phyloP scores from a whole-genome alignment of 1,140 invertebrate species.

The Stegodyphus mimosarum region DNA sequence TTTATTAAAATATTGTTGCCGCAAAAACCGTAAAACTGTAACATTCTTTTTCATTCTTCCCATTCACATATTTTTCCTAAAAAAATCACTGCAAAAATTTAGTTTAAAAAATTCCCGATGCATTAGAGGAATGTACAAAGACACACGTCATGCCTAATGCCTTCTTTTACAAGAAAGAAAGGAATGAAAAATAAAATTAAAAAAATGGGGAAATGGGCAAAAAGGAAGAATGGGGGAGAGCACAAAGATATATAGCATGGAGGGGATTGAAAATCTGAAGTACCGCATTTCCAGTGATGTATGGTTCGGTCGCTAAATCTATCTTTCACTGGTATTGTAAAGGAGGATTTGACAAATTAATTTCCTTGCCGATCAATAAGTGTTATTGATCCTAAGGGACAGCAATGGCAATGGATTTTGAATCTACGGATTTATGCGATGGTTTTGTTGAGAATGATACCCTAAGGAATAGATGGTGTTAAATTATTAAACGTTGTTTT shows the following conservation, averaged over 20 bases:
- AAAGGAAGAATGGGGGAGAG: neutral
- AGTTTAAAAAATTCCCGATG: neutral
- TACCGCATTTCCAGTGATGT: constrained; percentile 30
- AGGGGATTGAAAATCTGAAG: constrained; percentile 39
- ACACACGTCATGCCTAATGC: constrained; percentile 21
- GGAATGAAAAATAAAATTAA: constrained; percentile 9
- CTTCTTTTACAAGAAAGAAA: neutral
- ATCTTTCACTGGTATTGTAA: constrained; percentile 44
- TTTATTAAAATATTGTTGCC: too few species aligned
- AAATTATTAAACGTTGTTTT: too few species aligned
- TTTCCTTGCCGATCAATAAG: constrained; percentile 36
- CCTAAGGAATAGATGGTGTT: too few species aligned
- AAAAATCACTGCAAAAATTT: too few species aligned
- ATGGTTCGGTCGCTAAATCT: constrained; percentile 17
- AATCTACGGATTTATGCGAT: neutral
- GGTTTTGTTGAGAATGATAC: too few species aligned
- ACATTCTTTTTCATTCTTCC: too few species aligned
- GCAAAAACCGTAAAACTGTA: too few species aligned
- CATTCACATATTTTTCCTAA: too few species aligned
- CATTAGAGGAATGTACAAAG: constrained; percentile 4
- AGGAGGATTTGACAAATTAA: constrained; percentile 44
- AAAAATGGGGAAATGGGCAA: constrained; percentile 5
- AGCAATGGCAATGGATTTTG: constrained; percentile 10
- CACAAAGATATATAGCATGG: constrained; percentile 5
- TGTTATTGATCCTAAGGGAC: constrained; percentile 11